These are phyloP conservation scores for Campopleginae sp. DNA, from an alignment of 2,888 invertebrate species.

Conservation along the genomic window DNA sequence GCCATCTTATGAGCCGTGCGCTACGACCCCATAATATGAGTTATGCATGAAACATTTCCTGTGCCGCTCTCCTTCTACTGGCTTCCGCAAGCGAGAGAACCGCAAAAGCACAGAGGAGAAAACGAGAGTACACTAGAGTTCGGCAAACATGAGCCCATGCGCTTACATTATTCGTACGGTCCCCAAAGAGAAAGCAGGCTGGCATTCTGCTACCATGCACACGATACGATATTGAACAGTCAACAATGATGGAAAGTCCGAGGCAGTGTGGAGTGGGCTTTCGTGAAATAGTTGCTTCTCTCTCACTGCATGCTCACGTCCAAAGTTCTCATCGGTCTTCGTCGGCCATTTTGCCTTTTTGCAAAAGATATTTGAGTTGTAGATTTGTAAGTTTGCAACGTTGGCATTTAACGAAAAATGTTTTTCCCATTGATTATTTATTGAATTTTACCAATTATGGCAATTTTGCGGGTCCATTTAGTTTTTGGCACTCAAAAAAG, in stretches of 20 bases:
- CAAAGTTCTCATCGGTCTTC: not conserved
- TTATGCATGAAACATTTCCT: conserved; percentile 59
- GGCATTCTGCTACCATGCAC: not conserved
- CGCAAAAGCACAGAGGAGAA: not conserved
- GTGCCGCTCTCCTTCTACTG: conserved; percentile 6
- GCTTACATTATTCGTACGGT: conserved; percentile 33
- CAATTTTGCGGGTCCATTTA: no score
- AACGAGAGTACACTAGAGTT: conserved; percentile 22
- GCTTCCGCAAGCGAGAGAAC: conserved; percentile 5
- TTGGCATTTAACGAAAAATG: no score
- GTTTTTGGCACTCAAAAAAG: no score
- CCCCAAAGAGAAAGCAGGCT: conserved; percentile 20
- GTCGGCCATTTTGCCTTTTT: not conserved
- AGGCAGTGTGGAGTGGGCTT: not conserved
- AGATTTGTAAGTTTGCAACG: no score
- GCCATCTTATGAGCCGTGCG: not conserved
- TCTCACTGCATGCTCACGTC: no score
- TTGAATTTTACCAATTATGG: no score
- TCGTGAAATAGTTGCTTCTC: not conserved
- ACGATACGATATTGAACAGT: conserved; percentile 13
- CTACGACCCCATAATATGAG: conserved; percentile 33
- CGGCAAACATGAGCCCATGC: conserved; percentile 44
- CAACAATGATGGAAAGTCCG: conserved; percentile 19
- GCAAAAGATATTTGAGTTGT: not conserved
- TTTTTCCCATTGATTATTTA: no score